A percentile compares a stretch with the other conserved stretches of the same genome.
Conservation (phyloP, 2,888 invertebrate species). For the Pandemis heparana region DNA sequence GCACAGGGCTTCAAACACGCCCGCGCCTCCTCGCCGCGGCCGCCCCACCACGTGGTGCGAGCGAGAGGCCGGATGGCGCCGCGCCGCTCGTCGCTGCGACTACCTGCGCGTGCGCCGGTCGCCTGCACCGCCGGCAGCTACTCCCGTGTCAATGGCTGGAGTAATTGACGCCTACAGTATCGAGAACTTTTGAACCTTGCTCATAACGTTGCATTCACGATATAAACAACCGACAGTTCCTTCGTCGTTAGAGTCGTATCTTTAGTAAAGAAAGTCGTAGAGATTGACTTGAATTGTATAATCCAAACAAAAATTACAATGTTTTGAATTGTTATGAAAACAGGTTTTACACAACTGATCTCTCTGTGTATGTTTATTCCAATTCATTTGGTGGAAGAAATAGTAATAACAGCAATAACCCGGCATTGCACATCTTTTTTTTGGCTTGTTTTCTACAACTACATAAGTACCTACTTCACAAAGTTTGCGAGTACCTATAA, state of each 20-base stretch:
- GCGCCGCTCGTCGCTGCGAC: conserved; percentile 57
- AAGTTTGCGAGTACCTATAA: neutral
- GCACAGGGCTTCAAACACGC: conserved; percentile 79
- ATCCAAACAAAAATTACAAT: neutral
- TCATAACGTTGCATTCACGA: conserved; percentile 30
- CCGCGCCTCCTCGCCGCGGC: conserved; percentile 63
- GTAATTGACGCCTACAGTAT: conserved; percentile 48
- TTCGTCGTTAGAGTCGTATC: conserved; percentile 7
- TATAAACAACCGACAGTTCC: conserved; percentile 22
- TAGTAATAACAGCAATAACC: neutral
- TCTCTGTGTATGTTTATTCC: neutral
- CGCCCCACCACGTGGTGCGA: conserved; percentile 80
- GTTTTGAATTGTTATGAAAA: neutral
- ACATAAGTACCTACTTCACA: neutral
- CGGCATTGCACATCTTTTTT: too few species aligned
- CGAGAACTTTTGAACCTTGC: conserved; percentile 41
- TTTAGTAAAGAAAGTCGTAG: neutral
- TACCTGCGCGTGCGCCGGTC: conserved; percentile 83
- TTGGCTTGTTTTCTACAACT: neutral
- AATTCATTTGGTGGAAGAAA: neutral
- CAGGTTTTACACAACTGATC: neutral
- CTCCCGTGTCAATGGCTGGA: conserved; percentile 81
- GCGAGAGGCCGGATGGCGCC: conserved; percentile 57
- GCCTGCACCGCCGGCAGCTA: conserved; percentile 73
- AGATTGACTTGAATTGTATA: conserved; percentile 3